Conservation (phyloP, 2,888 invertebrate species). For the Trachelus stipa region DNA sequence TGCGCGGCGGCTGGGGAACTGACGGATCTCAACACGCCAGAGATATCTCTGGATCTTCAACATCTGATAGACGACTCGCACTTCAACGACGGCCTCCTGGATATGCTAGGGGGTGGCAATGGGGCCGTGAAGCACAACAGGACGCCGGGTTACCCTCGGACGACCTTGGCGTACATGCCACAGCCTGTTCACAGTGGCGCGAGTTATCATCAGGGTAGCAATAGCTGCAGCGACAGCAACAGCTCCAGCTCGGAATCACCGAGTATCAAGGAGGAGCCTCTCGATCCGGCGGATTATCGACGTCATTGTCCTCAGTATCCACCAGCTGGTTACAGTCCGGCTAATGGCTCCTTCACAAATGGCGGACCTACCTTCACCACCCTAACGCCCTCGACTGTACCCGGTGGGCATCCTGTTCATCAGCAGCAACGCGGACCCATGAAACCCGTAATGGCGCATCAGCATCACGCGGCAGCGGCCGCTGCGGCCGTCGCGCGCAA, state of each 20-base stretch:
- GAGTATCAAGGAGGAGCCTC: conserved; percentile 88
- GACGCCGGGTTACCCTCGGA: conserved; percentile 58
- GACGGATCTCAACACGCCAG: conserved; percentile 90
- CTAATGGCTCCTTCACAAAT: conserved; percentile 64
- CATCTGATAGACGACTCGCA: conserved; percentile 91
- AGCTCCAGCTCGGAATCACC: conserved; percentile 78
- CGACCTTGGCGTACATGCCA: conserved; percentile 85
- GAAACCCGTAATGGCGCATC: conserved; percentile 59
- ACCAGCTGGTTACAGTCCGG: conserved; percentile 65
- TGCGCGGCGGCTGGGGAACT: conserved; percentile 75
- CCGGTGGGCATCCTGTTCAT: conserved; percentile 44
- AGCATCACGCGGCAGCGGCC: conserved; percentile 57
- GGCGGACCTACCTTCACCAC: conserved; percentile 71
- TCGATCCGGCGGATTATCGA: conserved; percentile 81
- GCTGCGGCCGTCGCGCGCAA: conserved; percentile 70
- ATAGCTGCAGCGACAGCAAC: conserved; percentile 71
- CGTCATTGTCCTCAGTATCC: conserved; percentile 71
- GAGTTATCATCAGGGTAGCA: conserved; percentile 70
- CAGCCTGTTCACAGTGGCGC: conserved; percentile 89
- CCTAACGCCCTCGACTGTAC: conserved; percentile 69
- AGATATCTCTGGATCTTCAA: conserved; percentile 92
- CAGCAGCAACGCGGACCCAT: conserved; percentile 50
- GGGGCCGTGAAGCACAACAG: conserved; percentile 64
- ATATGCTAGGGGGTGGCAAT: conserved; percentile 75
- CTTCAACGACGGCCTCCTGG: conserved; percentile 88